These are phyloP conservation scores for Acanthoscelides obtectus DNA, from an alignment of 2,888 invertebrate genomes.

Conservation along the genomic window DNA sequence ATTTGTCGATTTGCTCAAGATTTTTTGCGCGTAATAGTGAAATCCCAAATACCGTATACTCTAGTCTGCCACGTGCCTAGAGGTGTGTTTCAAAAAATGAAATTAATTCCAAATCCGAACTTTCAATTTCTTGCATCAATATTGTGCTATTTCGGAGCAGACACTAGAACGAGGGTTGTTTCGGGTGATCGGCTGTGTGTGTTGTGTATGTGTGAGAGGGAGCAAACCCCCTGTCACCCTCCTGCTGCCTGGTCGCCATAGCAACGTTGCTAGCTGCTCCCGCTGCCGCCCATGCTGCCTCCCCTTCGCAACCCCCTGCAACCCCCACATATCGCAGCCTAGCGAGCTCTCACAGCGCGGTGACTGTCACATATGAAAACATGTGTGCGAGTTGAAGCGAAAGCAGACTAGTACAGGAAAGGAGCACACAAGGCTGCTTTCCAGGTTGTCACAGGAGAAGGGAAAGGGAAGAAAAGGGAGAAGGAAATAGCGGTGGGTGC, in stretches of 20 bases:
- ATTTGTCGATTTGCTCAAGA: too few species aligned
- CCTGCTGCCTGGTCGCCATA: conserved; percentile 33
- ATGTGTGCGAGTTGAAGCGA: conserved; percentile 7
- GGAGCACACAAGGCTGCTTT: conserved; percentile 28
- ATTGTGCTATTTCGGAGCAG: too few species aligned
- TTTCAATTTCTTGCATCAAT: too few species aligned
- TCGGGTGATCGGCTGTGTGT: conserved; percentile 44
- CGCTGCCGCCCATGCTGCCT: conserved; percentile 3
- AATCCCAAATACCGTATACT: too few species aligned
- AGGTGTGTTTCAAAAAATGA: too few species aligned
- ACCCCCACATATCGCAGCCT: conserved; percentile 13
- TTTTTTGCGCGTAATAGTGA: too few species aligned
- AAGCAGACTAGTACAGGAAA: neutral
- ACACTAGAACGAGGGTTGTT: too few species aligned
- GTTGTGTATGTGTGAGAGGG: neutral
- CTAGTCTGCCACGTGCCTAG: too few species aligned
- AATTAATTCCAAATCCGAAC: too few species aligned
- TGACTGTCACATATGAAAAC: conserved; percentile 44
- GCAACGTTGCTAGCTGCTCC: conserved; percentile 17
- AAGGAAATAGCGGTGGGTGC: neutral
- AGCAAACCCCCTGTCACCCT: conserved; percentile 14
- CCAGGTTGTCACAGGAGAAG: neutral
- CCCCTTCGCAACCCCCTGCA: conserved; percentile 17
- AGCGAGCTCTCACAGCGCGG: conserved; percentile 14
- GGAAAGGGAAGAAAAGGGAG: neutral